Evolutionary conservation across 2,888 invertebrate species (phyloP).

Genomic region (Sesamia inferens): DNA sequence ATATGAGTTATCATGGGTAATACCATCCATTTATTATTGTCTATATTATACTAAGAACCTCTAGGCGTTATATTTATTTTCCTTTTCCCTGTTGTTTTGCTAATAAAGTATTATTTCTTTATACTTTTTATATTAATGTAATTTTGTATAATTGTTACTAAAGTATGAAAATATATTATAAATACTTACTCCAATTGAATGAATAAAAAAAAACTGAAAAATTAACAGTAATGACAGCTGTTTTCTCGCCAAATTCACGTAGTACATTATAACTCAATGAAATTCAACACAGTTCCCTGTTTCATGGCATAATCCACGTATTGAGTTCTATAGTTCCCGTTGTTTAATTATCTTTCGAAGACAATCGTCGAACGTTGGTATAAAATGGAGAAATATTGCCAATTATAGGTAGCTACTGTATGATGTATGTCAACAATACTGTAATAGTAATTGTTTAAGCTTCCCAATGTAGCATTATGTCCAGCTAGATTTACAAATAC

Average conservation of each 20-base stretch:
- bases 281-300: background rate
- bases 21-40: conserved; percentile 29
- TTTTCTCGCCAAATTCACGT: conserved; percentile 8
- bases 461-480: conserved; percentile 44
- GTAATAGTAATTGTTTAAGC: conserved; percentile 9
- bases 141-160: background rate
- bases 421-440: conserved; percentile 13
- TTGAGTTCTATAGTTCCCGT: conserved; percentile 7
- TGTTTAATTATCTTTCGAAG: conserved; percentile 14
- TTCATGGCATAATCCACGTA: background rate
- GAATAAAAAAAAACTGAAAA: background rate
- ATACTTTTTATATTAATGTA: background rate
- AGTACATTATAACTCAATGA: too few species aligned
- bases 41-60: background rate
- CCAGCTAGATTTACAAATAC: conserved; percentile 54
- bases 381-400: conserved; percentile 38
- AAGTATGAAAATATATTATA: background rate
- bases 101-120: conserved; percentile 5
- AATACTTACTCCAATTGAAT: background rate
- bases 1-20: background rate
- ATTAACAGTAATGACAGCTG: too few species aligned
- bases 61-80: conserved; percentile 11
- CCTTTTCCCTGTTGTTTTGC: background rate
- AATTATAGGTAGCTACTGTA: background rate
- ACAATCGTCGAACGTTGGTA: conserved; percentile 33